Percentiles rank a stretch among this genome's conserved stretches.
Conservation (phyloP, 2,113 vertebrate species). For the Cepphus grylle region DNA sequence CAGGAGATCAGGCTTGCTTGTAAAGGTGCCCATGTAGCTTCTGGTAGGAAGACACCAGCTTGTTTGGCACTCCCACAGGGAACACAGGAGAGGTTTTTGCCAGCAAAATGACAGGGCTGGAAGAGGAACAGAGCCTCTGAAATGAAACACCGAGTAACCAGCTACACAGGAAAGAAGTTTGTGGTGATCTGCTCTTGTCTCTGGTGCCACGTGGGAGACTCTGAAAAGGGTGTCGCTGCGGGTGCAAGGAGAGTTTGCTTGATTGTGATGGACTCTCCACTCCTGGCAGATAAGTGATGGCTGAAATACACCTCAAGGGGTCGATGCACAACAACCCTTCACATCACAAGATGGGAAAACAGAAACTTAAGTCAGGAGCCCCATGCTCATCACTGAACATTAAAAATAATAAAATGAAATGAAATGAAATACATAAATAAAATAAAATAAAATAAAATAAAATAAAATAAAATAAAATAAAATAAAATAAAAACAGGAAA, state of each 20-base stretch:
- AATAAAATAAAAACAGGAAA: neutral
- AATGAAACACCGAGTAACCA: neutral
- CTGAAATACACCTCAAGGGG: neutral
- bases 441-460: too few species aligned
- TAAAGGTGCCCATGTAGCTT: neutral
- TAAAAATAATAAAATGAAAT: too few species aligned
- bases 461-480: neutral
- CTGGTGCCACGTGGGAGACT: neutral
- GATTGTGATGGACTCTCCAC: neutral
- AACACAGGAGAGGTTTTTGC: neutral
- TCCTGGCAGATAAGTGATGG: neutral
- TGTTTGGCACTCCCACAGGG: neutral
- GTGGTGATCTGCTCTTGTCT: neutral
- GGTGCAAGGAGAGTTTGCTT: neutral
- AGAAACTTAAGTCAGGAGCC: neutral
- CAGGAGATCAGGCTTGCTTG: neutral
- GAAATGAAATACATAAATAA: fast-evolving
- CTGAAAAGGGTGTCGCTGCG: neutral
- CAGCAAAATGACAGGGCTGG: neutral
- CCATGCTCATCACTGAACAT: fast-evolving
- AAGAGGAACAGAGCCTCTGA: neutral
- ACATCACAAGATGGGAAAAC: neutral
- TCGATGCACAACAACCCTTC: neutral
- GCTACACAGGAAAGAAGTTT: neutral
- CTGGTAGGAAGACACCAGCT: neutral